These are phyloP conservation scores for Etheostoma nigrum DNA, from an alignment of 2,797 vertebrate genomes.

Conservation along the genomic window DNA sequence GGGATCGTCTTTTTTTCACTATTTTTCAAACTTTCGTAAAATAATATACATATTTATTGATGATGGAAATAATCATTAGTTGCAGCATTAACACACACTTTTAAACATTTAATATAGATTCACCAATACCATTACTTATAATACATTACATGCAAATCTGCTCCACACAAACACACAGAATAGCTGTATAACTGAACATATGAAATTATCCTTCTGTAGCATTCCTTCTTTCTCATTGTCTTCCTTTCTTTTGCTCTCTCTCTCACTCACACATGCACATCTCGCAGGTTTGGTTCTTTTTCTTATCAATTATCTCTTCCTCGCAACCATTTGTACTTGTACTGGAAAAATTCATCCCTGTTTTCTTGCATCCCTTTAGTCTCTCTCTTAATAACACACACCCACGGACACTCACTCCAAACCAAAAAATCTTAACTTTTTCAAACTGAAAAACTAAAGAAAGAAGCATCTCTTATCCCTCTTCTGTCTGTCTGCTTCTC, in stretches of 20 bases:
- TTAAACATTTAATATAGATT: neutral
- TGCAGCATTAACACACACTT: neutral
- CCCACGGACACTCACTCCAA: slow-evolving; percentile 1
- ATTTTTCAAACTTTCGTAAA: neutral
- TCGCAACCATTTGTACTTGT: neutral
- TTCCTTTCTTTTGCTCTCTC: neutral
- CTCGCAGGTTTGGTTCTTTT: neutral
- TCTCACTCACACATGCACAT: neutral
- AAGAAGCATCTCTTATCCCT: neutral
- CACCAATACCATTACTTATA: neutral
- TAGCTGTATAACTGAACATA: no score
- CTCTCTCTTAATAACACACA: neutral
- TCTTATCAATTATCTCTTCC: neutral
- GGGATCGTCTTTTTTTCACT: neutral
- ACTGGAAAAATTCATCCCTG: neutral
- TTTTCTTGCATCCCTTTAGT: slow-evolving; percentile 1
- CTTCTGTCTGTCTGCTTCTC: neutral
- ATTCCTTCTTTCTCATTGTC: neutral
- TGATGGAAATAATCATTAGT: neutral
- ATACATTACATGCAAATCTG: neutral
- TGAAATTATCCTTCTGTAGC: neutral
- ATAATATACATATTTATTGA: neutral
- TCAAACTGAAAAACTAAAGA: neutral
- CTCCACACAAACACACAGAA: neutral
- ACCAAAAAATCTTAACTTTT: neutral